phyloP scores from a whole-genome alignment of 2,888 invertebrate genomes.

The Eilema depressum region DNA sequence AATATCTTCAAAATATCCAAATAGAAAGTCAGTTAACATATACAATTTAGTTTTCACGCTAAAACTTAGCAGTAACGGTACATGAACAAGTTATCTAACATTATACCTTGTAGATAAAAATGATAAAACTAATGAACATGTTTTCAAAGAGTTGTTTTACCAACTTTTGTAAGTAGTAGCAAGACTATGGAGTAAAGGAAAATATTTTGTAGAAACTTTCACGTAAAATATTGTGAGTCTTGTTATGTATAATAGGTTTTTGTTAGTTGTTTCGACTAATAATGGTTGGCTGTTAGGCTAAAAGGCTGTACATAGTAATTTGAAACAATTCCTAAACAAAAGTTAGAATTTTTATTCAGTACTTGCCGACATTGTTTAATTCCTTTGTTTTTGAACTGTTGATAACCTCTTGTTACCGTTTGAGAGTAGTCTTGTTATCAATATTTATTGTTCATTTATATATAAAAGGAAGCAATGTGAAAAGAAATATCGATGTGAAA shows the following conservation, averaged over 20 bases:
- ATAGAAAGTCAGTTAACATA: too few relatives aligned
- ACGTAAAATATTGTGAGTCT: not conserved
- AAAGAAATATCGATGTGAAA: too few relatives aligned
- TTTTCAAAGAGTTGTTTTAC: not conserved
- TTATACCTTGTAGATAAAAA: not conserved
- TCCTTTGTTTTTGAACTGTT: not conserved
- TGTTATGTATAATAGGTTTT: not conserved
- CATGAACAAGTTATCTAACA: not conserved
- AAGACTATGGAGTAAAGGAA: not conserved
- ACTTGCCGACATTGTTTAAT: not conserved
- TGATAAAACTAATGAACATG: not conserved
- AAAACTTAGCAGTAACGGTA: not conserved
- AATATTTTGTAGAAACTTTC: conserved; percentile 1
- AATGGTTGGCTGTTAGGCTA: not conserved
- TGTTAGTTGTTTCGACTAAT: not conserved
- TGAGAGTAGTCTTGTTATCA: too few relatives aligned
- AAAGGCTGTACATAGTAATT: not conserved
- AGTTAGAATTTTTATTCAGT: not conserved
- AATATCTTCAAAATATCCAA: too few relatives aligned
- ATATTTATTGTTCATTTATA: too few relatives aligned
- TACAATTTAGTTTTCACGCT: too few relatives aligned
- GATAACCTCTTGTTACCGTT: not conserved
- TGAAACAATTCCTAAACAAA: not conserved
- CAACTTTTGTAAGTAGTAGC: not conserved
- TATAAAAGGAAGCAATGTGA: too few relatives aligned